phyloP scores from a whole-genome alignment of 2,113 vertebrate genomes.

The Leptodactylus fuscus region DNA sequence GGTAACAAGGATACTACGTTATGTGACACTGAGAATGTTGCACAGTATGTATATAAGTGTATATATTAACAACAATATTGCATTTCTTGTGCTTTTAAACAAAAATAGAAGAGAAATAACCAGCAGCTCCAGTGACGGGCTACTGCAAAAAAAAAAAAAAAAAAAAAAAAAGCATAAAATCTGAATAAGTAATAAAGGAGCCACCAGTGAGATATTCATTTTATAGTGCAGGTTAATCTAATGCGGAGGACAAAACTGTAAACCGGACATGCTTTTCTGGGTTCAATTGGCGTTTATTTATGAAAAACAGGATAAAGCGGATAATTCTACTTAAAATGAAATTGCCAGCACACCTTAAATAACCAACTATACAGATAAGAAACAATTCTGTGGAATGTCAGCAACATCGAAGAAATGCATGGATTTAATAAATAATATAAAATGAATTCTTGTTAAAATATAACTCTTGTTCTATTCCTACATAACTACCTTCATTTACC shows the following conservation, averaged over 20 bases:
- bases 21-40: background rate
- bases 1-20: background rate
- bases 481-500: constrained; percentile 69
- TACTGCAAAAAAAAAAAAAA: background rate
- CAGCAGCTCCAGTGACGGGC: background rate
- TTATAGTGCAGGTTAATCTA: background rate
- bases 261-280: constrained; percentile 23
- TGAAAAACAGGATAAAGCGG: constrained; percentile 73
- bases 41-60: background rate
- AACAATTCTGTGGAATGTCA: constrained; percentile 69
- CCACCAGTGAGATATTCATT: background rate
- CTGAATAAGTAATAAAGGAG: background rate
- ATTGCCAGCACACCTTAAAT: constrained; percentile 64
- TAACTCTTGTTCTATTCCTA: constrained; percentile 71
- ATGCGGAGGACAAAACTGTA: constrained; percentile 6
- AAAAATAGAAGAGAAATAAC: background rate
- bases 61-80: background rate
- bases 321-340: constrained; percentile 63
- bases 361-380: constrained; percentile 64
- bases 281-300: constrained; percentile 8
- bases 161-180: no score
- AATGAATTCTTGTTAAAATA: constrained; percentile 75
- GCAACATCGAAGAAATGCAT: constrained; percentile 67
- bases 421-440: constrained; percentile 79
- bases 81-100: background rate